Evolutionary conservation across 2,888 invertebrate genomes (phyloP), one percentile per base, ranked within the genome.

Genomic region (Xanthia icteritia): DNA sequence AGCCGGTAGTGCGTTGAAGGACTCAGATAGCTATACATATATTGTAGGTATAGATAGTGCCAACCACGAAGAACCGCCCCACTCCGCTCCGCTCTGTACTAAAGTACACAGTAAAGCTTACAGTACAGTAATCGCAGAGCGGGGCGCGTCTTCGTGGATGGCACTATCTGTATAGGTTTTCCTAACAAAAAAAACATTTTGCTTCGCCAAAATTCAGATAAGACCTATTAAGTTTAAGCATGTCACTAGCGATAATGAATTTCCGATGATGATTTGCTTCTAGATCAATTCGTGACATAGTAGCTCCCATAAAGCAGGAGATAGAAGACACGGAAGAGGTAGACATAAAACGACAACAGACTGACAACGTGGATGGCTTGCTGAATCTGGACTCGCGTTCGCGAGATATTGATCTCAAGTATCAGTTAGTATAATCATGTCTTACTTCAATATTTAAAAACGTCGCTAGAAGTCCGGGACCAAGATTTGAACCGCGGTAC

Each of bases 281-380:
- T 84, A 96, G 97, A 66, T 97, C 97, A 5, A 95, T 98, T 6
- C 94, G 96, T 73, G 97, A 97, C 42, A 96, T 98, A 17, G 94
- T 97, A 56, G 94, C 96, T 4, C 98, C 98, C 0, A 97, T 98
- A 65, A 96, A 97, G 39, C 96, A 97, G 45, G 98, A 98, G 94
- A 93, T 98, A 27, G 97, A 98, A 91, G 97, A 97, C 11, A 96
- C 96, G 68, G 93, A 95, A 20, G 97, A 97, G 90, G 94, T 96
- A 92, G 91, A 92, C 51, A 94, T 92, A 83, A 94, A 97, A 80
- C 97, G 95, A 85, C 96, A 97, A 80, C 97, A 97, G 88, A 98
- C 97, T 86, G 97, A 98, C 89, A 97, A 97, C 79, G 88, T 97
- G 48, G 97, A 95, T 56, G 86, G 97, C 80, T 90, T 95, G 42